These are phyloP conservation scores for Montipora sp. DNA, from an alignment of 64 coral and sea anemone species.

Conservation along the genomic window DNA sequence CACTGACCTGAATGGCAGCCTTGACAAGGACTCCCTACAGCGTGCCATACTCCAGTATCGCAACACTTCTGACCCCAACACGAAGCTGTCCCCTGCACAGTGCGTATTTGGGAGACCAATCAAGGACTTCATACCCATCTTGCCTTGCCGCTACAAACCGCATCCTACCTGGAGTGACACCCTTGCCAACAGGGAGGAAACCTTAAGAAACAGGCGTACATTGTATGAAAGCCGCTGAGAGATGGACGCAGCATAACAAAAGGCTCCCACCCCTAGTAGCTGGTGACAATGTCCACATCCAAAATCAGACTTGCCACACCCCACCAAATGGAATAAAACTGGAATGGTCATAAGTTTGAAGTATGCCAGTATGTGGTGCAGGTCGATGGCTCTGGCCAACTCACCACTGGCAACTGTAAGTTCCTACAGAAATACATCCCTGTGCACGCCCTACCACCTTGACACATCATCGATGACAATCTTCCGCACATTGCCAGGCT, in stretches of 20 bases:
- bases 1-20: background rate
- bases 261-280: too few species aligned
- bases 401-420: slow-evolving; percentile 26
- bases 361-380: background rate
- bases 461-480: slow-evolving; percentile 16
- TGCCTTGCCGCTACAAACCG: background rate
- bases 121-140: background rate
- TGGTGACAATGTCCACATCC: too few species aligned
- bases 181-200: background rate
- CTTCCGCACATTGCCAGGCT: background rate
- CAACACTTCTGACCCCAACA: background rate
- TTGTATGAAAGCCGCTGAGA: too few species aligned
- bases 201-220: too few species aligned
- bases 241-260: too few species aligned
- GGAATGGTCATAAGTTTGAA: too few species aligned
- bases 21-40: background rate
- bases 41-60: background rate
- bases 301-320: too few species aligned
- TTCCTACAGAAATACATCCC: slow-evolving; percentile 21
- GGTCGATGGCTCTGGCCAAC: slow-evolving; percentile 14
- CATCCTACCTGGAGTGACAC: background rate
- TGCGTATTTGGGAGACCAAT: background rate
- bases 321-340: too few species aligned
- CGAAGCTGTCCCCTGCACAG: background rate
- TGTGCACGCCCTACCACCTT: slow-evolving; percentile 13